Evolutionary conservation across 2,797 vertebrate species (phyloP).

Genomic region (Emys orbicularis): DNA sequence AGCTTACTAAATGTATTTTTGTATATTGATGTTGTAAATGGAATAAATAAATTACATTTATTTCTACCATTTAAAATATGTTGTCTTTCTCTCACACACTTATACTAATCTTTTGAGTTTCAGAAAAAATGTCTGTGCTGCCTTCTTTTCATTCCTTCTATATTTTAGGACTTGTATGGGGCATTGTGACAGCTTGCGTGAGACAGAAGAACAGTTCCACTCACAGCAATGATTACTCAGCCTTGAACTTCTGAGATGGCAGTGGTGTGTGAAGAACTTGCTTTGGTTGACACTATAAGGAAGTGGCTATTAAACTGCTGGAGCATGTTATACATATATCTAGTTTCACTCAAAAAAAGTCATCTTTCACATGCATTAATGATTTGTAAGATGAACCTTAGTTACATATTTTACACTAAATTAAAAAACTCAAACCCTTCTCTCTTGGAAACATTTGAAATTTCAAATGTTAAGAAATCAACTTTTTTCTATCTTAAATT

Average conservation of each 20-base stretch:
- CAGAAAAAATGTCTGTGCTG: not conserved
- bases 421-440: not conserved
- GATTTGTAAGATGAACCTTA: slow-evolving; percentile 22
- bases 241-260: slow-evolving; percentile 53
- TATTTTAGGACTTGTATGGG: not conserved
- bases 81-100: not conserved
- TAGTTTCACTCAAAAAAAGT: slow-evolving; percentile 1
- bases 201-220: not conserved
- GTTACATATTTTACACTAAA: not conserved
- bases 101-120: not conserved
- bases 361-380: not conserved
- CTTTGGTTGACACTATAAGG: not conserved
- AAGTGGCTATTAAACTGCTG: slow-evolving; percentile 10
- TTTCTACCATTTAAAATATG: not conserved
- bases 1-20: slow-evolving; percentile 11
- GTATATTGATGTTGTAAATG: not conserved
- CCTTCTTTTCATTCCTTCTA: not conserved
- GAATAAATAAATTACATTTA: not conserved
- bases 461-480: not conserved
- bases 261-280: not conserved
- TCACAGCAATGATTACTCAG: not conserved
- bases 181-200: not conserved
- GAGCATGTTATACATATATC: not conserved
- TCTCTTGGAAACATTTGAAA: slow-evolving; percentile 12
- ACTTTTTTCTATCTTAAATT: not conserved